Evolutionary conservation across 2,113 vertebrate genomes (phyloP).

Genomic region (Etia nguti): DNA sequence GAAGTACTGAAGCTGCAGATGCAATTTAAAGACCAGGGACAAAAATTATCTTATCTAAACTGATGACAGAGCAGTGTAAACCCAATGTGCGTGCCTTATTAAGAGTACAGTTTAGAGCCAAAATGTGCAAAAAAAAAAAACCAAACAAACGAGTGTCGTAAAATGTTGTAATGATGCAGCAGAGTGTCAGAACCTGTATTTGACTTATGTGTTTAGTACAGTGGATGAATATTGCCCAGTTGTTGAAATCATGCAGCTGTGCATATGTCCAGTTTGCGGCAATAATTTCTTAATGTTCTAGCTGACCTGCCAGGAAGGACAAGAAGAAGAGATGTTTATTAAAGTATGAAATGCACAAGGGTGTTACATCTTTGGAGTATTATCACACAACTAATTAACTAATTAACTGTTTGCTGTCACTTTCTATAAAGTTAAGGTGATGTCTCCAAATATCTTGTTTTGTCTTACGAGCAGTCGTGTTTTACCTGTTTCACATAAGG

Average conservation of each 20-base stretch:
- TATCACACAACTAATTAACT: neutral
- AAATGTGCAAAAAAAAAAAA: neutral
- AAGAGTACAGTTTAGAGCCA: neutral
- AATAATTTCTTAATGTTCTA: neutral
- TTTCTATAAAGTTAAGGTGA: neutral
- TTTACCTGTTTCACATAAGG: neutral
- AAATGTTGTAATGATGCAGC: neutral
- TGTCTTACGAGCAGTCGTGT: neutral
- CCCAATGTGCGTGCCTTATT: neutral
- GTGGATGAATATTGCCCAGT: neutral
- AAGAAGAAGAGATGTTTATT: neutral
- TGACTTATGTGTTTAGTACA: neutral
- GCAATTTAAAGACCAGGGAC: neutral
- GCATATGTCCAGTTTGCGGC: fast-evolving
- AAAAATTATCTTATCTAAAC: neutral
- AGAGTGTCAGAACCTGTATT: neutral
- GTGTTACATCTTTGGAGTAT: neutral
- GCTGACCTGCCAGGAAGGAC: neutral
- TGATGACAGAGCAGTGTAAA: neutral
- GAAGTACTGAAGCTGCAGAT: neutral
- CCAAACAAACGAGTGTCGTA: neutral
- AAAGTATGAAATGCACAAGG: neutral
- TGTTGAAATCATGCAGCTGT: neutral
- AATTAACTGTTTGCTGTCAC: neutral
- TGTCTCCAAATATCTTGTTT: neutral